A percentile compares a stretch with the other conserved stretches of the same genome.
Evolutionary conservation across 2,113 vertebrate genomes (phyloP).

Genomic region (Megatriorchis doriae): DNA sequence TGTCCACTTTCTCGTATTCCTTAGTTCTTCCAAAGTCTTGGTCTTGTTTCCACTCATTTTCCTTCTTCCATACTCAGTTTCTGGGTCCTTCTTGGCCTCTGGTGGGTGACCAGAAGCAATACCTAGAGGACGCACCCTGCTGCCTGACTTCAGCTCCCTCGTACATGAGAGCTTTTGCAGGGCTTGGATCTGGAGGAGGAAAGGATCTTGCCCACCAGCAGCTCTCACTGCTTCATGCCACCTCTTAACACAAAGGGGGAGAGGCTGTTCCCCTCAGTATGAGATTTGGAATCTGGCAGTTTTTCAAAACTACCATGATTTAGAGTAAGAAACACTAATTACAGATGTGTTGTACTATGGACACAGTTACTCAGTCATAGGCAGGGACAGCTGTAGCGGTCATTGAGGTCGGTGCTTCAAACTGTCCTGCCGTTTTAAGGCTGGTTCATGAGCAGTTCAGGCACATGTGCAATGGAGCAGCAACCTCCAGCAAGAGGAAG

Average conservation of each 20-base stretch:
- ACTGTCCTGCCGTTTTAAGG: neutral
- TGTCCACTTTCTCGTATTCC: neutral
- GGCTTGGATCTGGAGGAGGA: neutral
- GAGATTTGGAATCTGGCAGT: neutral
- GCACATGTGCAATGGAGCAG: neutral
- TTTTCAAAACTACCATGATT: neutral
- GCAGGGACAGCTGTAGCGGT: neutral
- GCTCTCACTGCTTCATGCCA: neutral
- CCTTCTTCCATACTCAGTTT: neutral
- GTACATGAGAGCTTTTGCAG: neutral
- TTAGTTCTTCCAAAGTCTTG: neutral
- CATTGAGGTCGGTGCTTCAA: neutral
- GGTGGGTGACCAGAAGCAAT: neutral
- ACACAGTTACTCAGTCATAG: neutral
- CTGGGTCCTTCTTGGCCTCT: neutral
- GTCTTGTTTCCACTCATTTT: neutral
- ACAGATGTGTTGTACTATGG: neutral
- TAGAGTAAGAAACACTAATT: neutral
- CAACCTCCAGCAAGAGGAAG: neutral
- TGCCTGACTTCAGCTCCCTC: neutral
- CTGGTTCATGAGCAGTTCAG: neutral
- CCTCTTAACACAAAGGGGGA: accelerated
- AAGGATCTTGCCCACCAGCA: neutral
- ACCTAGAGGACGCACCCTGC: neutral
- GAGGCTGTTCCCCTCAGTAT: accelerated